phyloP scores from a whole-genome alignment of 2,113 vertebrate genomes.

The Dinomys branickii region DNA sequence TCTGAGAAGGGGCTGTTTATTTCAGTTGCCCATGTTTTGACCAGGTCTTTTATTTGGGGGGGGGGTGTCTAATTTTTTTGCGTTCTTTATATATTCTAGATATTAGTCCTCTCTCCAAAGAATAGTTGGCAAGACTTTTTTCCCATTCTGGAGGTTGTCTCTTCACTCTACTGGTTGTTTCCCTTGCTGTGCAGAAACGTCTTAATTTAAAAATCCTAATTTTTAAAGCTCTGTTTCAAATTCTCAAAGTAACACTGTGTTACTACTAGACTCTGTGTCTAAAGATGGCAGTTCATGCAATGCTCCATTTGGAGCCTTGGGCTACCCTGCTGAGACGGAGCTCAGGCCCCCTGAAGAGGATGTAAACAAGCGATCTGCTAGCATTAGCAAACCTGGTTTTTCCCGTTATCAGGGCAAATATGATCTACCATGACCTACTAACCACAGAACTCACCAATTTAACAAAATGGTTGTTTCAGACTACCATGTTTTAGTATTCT shows the following conservation, averaged over 20 bases:
- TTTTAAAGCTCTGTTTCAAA: neutral
- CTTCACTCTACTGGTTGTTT: neutral
- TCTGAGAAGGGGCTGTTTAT: neutral
- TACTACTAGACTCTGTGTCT: neutral
- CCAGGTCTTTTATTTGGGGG: neutral
- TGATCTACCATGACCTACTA: neutral
- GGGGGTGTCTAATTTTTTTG: neutral
- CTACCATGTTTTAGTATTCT: neutral
- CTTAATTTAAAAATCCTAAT: neutral
- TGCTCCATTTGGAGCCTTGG: neutral
- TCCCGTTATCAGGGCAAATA: neutral
- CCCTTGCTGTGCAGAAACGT: neutral
- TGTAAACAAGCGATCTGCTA: neutral
- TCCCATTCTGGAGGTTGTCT: neutral
- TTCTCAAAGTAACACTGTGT: neutral
- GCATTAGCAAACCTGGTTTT: neutral
- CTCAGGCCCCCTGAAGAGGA: neutral
- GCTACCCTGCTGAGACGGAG: neutral
- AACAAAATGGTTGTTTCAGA: conserved; percentile 19
- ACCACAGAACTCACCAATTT: neutral
- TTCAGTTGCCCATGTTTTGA: neutral
- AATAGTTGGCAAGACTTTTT: neutral
- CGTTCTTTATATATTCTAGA: neutral
- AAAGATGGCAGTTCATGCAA: conserved; percentile 14
- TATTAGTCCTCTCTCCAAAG: neutral